A percentile compares a stretch with the other conserved stretches of the same genome.
Conservation (phyloP, 1,140 invertebrate genomes). For the Sminthurides bifidus region DNA sequence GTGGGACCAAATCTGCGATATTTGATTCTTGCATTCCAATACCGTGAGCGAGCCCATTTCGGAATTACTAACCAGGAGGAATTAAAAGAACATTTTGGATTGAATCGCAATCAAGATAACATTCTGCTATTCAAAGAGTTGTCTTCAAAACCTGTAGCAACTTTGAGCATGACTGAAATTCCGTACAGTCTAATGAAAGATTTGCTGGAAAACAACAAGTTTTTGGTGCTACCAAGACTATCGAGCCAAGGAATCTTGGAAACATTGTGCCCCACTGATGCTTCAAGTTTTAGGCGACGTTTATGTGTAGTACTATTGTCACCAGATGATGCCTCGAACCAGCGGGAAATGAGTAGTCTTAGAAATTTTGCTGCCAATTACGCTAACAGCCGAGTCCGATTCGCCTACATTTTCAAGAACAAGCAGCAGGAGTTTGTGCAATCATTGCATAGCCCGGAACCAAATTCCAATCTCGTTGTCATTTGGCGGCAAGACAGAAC, state of each 20-base stretch:
- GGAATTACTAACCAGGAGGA: slow-evolving; percentile 14
- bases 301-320: slow-evolving; percentile 79
- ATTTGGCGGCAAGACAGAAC: slow-evolving; percentile 76
- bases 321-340: slow-evolving; percentile 44
- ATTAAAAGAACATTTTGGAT: slow-evolving; percentile 47
- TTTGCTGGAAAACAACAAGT: slow-evolving; percentile 77
- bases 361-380: slow-evolving; percentile 46
- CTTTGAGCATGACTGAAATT: slow-evolving; percentile 73
- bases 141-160: slow-evolving; percentile 66
- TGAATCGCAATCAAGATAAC: slow-evolving; percentile 60
- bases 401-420: slow-evolving; percentile 76
- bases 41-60: slow-evolving; percentile 57
- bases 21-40: slow-evolving; percentile 74
- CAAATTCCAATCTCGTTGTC: slow-evolving; percentile 48
- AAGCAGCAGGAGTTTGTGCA: slow-evolving; percentile 64
- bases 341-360: slow-evolving; percentile 31
- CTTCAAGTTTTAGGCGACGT: slow-evolving; percentile 63
- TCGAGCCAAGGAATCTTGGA: slow-evolving; percentile 83
- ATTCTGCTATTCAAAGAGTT: slow-evolving; percentile 79
- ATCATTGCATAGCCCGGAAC: neutral
- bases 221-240: slow-evolving; percentile 70
- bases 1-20: too few species aligned
- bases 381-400: slow-evolving; percentile 57
- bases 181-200: slow-evolving; percentile 74
- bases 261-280: slow-evolving; percentile 75